These are phyloP conservation scores for Parauchenoglanis punctatus DNA, from an alignment of 2,797 vertebrate species.

Conservation along the genomic window DNA sequence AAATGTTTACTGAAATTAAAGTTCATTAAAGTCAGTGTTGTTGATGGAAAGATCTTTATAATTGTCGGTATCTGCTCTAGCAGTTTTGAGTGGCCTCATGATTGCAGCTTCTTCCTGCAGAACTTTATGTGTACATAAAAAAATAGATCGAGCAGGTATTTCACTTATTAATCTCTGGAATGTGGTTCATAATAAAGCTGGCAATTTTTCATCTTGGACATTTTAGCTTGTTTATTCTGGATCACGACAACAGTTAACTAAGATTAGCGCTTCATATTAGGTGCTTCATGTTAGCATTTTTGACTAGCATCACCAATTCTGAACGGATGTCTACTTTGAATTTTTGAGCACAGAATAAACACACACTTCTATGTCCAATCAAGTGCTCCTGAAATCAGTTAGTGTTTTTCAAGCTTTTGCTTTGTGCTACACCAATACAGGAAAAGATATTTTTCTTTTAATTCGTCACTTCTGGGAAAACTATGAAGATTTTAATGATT, in stretches of 20 bases:
- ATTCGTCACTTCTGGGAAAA: not conserved
- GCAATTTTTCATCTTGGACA: slow-evolving; percentile 78
- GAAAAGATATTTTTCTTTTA: not conserved
- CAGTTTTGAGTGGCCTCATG: slow-evolving; percentile 47
- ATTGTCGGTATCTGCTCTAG: slow-evolving; percentile 59
- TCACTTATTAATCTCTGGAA: slow-evolving; percentile 77
- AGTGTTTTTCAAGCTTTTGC: not conserved
- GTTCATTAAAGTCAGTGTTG: slow-evolving; percentile 58
- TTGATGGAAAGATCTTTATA: slow-evolving; percentile 57
- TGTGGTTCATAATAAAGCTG: slow-evolving; percentile 81
- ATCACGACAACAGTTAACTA: not conserved
- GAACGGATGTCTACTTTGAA: not conserved
- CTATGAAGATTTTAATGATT: not conserved
- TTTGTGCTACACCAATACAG: not conserved
- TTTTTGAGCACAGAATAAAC: not conserved
- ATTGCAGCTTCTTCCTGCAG: slow-evolving; percentile 41
- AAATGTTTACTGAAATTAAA: slow-evolving; percentile 55
- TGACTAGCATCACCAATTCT: not conserved
- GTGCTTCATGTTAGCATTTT: not conserved
- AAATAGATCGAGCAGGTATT: slow-evolving; percentile 61
- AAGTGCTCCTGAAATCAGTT: not conserved
- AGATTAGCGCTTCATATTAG: not conserved
- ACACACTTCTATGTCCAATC: not conserved
- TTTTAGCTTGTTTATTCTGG: slow-evolving; percentile 9
- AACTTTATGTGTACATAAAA: slow-evolving; percentile 56